Percentiles rank a stretch among this genome's conserved stretches.
Conservation (phyloP, 2,113 vertebrate species). For the Notarius lentiginosus region DNA sequence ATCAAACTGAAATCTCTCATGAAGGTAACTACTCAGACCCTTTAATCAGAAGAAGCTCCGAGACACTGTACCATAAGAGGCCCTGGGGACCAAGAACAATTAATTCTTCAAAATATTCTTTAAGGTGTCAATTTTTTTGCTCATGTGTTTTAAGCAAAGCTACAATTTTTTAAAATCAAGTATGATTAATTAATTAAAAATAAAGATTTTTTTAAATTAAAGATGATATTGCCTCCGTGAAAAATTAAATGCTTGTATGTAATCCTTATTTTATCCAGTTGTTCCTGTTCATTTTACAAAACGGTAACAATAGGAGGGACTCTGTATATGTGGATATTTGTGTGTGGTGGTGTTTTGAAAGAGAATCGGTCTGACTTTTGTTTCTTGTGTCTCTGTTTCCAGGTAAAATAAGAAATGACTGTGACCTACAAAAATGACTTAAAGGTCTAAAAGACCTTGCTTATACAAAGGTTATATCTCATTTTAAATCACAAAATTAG, state of each 20-base stretch:
- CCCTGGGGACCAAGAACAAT: neutral
- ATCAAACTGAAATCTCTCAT: too few species aligned
- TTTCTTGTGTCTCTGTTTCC: neutral
- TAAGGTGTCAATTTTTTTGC: neutral
- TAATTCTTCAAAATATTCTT: neutral
- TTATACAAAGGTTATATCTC: neutral
- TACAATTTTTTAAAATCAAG: neutral
- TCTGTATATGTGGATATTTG: neutral
- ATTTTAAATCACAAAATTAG: neutral
- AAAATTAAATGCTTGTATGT: neutral
- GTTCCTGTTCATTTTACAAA: neutral
- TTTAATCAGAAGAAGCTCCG: neutral
- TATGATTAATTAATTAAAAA: too few species aligned
- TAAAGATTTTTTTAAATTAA: neutral
- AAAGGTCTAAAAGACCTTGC: constrained; percentile 11
- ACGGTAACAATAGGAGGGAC: neutral
- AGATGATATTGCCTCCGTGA: neutral
- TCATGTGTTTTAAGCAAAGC: neutral
- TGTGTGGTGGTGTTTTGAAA: neutral
- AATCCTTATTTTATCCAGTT: neutral
- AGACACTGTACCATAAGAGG: neutral
- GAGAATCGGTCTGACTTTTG: neutral
- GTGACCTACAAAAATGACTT: constrained; percentile 25
- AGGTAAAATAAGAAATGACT: neutral
- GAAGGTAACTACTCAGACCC: neutral